Conservation (phyloP, 2,797 vertebrate genomes). For the Urophycis tenuis region DNA sequence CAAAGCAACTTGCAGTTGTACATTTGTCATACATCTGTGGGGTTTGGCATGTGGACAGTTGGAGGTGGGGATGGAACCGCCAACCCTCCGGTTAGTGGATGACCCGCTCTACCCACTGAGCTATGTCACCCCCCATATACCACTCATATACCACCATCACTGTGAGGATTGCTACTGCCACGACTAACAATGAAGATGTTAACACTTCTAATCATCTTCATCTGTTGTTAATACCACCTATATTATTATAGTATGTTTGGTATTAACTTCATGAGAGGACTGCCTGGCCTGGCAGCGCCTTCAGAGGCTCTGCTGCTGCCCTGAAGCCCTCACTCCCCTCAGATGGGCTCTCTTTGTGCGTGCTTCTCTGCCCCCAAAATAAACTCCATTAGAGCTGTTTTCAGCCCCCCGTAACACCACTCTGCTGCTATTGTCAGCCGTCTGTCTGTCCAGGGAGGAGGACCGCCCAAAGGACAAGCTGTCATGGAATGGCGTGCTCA, state of each 20-base stretch:
- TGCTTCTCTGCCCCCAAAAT: conserved; percentile 45
- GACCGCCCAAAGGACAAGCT: conserved; percentile 56
- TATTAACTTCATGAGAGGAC: background rate
- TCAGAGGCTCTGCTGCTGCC: conserved; percentile 48
- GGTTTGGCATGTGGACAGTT: too few relatives aligned
- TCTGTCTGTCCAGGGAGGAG: conserved; percentile 38
- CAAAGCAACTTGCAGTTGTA: too few relatives aligned
- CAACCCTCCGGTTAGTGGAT: too few relatives aligned
- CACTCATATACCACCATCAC: too few relatives aligned
- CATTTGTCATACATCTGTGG: too few relatives aligned
- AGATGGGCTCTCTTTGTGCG: conserved; percentile 55
- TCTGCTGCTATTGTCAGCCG: conserved; percentile 49
- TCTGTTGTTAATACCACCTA: background rate
- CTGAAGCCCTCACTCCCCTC: conserved; percentile 21
- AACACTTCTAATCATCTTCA: background rate
- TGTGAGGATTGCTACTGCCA: too few relatives aligned
- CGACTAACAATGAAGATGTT: background rate
- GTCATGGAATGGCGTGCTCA: conserved; percentile 52
- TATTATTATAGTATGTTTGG: too few relatives aligned
- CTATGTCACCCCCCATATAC: too few relatives aligned
- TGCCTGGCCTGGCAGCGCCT: background rate
- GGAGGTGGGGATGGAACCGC: too few relatives aligned
- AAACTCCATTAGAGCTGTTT: conserved; percentile 25
- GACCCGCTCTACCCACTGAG: too few relatives aligned
- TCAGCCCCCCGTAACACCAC: conserved; percentile 50